Evolutionary conservation across 2,888 invertebrate species (phyloP), one percentile per base, ranked within the genome.

Genomic region (Trachelus troglodyta): DNA sequence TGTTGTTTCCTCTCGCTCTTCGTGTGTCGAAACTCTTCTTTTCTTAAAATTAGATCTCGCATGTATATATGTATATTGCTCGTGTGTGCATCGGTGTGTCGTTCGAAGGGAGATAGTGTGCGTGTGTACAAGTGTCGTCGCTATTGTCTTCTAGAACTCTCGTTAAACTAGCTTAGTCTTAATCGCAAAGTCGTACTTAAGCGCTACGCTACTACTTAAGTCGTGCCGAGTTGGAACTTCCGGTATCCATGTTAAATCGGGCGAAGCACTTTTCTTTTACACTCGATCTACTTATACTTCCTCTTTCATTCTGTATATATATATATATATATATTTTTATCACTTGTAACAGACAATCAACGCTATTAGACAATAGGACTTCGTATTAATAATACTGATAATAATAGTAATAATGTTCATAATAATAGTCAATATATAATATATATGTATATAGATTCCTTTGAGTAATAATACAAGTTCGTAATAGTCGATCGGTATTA

Each of bases 311-410:
- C 73, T 71, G 35, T 75, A 4, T 56, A n/a, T 75, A 73, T 69
- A 4, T 56, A n/a, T 75, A 73, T 69, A 69, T 77, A 11, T 56
- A 69, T 75, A 40, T 74, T 74, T 75, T 79, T 80, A 73, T 82
- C 82, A 86, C 82, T 40, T 84, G 87, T 85, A 88, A 88, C 86
- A 87, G 85, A 89, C 87, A 87, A 85, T 81, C 86, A 85, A 89
- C 87, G 85, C 84, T 88, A 87, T 87, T 87, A 88, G 89, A 90
- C 87, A 87, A 87, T 87, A 88, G 87, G 87, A 89, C 82, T 87
- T 85, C 80, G 81, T 78, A 85, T 77, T 85, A 82, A 83, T 85
- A 85, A 83, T 84, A 85, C 85, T 83, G 81, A 79, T 83, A 84
- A 79, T 85, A 83, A 83, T 83, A 75, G 77, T 82, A 83, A 83